Evolutionary conservation across 1,140 invertebrate species (phyloP).

Genomic region (Caerostris extrusa): DNA sequence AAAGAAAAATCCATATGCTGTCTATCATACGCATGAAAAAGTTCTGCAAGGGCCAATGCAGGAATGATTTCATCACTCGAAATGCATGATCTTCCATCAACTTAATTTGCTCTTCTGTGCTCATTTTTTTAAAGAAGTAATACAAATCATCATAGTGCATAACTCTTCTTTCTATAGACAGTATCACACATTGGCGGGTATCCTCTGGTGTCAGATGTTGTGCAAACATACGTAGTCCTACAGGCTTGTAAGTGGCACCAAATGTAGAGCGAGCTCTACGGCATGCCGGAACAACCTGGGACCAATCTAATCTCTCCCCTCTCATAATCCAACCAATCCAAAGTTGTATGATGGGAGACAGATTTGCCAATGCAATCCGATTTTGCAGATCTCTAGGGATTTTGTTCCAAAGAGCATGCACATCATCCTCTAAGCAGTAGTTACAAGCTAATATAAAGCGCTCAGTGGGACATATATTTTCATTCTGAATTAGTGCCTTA

Average conservation of each 20-base stretch:
- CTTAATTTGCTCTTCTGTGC: background rate
- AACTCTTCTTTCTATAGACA: background rate
- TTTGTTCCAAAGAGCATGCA: background rate
- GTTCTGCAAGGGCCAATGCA: background rate
- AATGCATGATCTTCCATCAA: background rate
- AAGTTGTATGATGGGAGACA: background rate
- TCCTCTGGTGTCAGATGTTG: background rate
- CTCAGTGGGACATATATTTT: background rate
- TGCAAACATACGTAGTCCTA: background rate
- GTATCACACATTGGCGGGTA: background rate
- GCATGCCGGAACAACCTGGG: background rate
- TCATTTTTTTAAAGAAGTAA: background rate
- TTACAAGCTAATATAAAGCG: background rate
- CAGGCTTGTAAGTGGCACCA: background rate
- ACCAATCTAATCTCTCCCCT: background rate
- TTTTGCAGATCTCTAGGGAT: background rate
- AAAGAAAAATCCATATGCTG: background rate
- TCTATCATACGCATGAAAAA: background rate
- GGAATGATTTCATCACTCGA: background rate
- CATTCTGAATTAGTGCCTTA: background rate
- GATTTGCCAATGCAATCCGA: background rate
- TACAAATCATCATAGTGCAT: background rate
- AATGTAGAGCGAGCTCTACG: background rate
- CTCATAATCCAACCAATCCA: background rate
- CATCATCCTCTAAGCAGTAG: background rate